Conservation (phyloP, 1,140 invertebrate genomes). For the Condylostylus longicornis region DNA sequence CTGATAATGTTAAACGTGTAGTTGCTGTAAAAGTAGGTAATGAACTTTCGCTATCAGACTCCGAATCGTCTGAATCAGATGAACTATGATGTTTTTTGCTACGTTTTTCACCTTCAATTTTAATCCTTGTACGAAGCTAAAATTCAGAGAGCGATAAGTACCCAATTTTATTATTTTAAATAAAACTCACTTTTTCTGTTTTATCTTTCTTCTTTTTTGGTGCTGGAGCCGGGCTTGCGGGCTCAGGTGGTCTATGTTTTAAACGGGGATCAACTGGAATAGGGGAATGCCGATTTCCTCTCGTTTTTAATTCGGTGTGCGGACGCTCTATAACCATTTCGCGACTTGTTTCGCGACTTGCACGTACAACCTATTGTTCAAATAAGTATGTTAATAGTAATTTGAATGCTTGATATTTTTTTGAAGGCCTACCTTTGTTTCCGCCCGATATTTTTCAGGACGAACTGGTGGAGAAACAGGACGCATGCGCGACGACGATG, state of each 20-base stretch:
- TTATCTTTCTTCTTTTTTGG: constrained; percentile 30
- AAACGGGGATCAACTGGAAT: constrained; percentile 27
- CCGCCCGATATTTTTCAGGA: constrained; percentile 26
- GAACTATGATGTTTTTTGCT: constrained; percentile 27
- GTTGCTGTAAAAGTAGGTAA: constrained; percentile 30
- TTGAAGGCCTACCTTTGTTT: constrained; percentile 15
- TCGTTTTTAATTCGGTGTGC: constrained; percentile 21
- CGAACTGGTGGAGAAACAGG: constrained; percentile 23
- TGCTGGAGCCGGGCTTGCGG: constrained; percentile 23
- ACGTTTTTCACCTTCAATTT: constrained; percentile 32
- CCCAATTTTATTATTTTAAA: too few species aligned
- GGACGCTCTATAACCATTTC: constrained; percentile 3
- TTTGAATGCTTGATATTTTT: background rate
- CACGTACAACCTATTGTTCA: constrained; percentile 11
- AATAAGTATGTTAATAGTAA: background rate
- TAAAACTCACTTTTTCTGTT: too few species aligned
- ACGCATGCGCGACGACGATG: constrained; percentile 19
- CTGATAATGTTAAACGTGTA: constrained; percentile 49
- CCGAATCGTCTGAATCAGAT: constrained; percentile 29
- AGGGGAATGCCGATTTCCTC: constrained; percentile 24
- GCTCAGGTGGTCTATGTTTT: constrained; percentile 29
- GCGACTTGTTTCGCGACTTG: constrained; percentile 19
- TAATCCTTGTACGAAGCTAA: constrained; percentile 28
- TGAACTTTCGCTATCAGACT: constrained; percentile 24
- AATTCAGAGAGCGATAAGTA: too few species aligned